Conservation (phyloP, 2,113 vertebrate species). For the Cephalopterus ornatus region DNA sequence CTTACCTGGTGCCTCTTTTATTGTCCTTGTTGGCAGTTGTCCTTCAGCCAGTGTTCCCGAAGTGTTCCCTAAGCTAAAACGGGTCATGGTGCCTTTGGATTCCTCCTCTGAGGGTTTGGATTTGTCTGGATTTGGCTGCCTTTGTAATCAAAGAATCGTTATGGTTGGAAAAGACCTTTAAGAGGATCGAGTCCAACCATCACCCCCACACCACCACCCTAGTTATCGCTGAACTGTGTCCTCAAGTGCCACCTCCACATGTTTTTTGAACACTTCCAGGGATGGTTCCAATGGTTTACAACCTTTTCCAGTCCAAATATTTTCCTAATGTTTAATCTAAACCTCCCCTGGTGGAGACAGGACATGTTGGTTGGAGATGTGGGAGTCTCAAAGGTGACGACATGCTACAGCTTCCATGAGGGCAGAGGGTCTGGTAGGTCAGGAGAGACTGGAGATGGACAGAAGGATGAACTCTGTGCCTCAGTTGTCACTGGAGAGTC, state of each 20-base stretch:
- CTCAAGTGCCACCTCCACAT: not conserved
- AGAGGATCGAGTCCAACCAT: too few species aligned
- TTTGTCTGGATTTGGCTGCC: not conserved
- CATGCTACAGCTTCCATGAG: not conserved
- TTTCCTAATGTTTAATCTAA: too few species aligned
- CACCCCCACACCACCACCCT: not conserved
- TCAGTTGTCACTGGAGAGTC: not conserved
- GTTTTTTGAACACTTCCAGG: not conserved
- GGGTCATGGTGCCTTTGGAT: not conserved
- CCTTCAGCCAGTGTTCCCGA: not conserved
- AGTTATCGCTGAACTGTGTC: not conserved
- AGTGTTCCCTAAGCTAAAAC: not conserved
- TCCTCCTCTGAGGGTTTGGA: not conserved
- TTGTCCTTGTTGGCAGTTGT: not conserved
- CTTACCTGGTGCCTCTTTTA: not conserved
- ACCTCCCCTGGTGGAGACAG: not conserved
- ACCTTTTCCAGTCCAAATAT: not conserved
- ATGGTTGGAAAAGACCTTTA: not conserved
- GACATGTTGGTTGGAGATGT: not conserved
- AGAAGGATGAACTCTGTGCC: not conserved
- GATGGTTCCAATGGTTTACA: not conserved
- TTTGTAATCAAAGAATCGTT: not conserved
- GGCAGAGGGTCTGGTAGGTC: not conserved
- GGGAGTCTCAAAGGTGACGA: not conserved
- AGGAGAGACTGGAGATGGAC: not conserved